Percentiles rank a stretch among this genome's conserved stretches.
Evolutionary conservation across 1,140 invertebrate species (phyloP).

Genomic region (Neuroterus valhalla): DNA sequence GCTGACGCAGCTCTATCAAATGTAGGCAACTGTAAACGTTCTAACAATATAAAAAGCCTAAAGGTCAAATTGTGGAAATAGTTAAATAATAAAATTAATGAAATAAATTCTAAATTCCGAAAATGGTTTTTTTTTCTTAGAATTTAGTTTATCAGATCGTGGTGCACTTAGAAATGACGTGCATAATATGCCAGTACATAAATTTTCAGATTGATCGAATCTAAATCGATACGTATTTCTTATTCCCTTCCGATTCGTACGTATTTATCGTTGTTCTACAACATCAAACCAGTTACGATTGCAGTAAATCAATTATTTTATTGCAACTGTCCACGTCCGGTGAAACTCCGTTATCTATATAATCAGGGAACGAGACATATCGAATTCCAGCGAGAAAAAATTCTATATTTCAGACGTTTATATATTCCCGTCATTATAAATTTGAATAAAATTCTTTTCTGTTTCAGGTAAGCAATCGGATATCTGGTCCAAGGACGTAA

Average conservation of each 20-base stretch:
- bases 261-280: neutral
- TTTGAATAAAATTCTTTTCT: neutral
- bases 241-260: neutral
- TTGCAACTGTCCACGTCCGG: constrained; percentile 33
- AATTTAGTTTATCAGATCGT: neutral
- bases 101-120: too few species aligned
- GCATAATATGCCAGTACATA: neutral
- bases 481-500: neutral
- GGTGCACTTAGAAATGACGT: neutral
- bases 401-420: neutral
- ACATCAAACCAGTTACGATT: neutral
- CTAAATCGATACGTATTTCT: neutral
- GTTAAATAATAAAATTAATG: too few species aligned
- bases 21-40: too few species aligned
- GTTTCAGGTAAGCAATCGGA: constrained; percentile 5
- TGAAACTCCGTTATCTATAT: neutral
- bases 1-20: too few species aligned
- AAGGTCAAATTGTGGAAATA: too few species aligned
- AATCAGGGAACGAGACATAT: neutral
- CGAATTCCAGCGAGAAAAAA: neutral
- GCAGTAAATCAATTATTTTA: constrained; percentile 49
- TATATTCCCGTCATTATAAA: too few species aligned
- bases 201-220: neutral
- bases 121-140: too few species aligned
- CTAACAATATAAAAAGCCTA: too few species aligned